phyloP scores from a whole-genome alignment of 2,797 vertebrate species.

The Xenopus petersii region DNA sequence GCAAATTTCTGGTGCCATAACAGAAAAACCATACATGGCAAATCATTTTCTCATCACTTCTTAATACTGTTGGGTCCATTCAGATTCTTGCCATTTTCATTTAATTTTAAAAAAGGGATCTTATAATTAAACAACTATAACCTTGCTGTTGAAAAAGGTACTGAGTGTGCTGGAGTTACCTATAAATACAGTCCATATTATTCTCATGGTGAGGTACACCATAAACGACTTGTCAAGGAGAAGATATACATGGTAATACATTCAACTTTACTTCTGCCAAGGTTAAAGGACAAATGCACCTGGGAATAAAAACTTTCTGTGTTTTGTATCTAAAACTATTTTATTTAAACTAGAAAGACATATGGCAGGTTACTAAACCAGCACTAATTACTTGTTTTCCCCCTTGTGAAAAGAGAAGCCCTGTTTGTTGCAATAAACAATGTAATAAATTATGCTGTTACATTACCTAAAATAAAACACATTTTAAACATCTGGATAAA shows the following conservation, averaged over 20 bases:
- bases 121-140: too few species aligned
- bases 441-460: conserved; percentile 27
- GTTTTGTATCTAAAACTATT: conserved; percentile 17
- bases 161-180: too few species aligned
- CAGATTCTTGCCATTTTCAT: too few species aligned
- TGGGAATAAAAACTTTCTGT: conserved; percentile 13
- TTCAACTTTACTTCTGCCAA: conserved; percentile 21
- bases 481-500: conserved; percentile 36
- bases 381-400: conserved; percentile 17
- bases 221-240: neutral
- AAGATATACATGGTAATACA: conserved; percentile 12
- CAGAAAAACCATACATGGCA: too few species aligned
- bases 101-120: too few species aligned
- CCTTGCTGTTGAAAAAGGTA: too few species aligned
- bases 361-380: conserved; percentile 27
- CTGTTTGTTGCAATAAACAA: neutral
- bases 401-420: neutral
- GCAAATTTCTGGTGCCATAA: too few species aligned
- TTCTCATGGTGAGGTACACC: too few species aligned
- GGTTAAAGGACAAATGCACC: conserved; percentile 24
- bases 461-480: conserved; percentile 26
- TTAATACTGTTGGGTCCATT: too few species aligned
- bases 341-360: conserved; percentile 19
- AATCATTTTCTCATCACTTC: too few species aligned
- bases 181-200: too few species aligned